A percentile compares a stretch with the other conserved stretches of the same genome.
These are phyloP conservation scores for Oceanodroma leucorhoa DNA, from an alignment of 2,797 vertebrate genomes.

Conservation along the genomic window DNA sequence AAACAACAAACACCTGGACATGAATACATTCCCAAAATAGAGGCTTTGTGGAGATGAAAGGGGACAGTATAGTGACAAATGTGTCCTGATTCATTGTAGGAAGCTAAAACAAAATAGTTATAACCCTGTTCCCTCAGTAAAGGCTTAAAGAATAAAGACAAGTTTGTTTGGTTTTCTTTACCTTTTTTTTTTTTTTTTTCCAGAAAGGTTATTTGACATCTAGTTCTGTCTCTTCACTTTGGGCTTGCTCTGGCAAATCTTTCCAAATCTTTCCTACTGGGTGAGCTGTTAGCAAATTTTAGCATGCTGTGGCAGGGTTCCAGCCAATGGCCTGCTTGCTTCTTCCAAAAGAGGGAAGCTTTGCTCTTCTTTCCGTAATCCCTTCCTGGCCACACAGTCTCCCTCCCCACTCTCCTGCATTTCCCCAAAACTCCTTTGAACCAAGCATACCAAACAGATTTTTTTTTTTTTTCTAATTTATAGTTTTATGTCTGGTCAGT, in stretches of 20 bases:
- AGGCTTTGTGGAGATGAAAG: not conserved
- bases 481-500: not conserved
- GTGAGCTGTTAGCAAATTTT: not conserved
- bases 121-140: not conserved
- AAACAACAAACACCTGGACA: not conserved
- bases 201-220: not conserved
- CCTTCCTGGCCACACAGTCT: not conserved
- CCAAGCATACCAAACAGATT: not conserved
- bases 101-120: not conserved
- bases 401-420: not conserved
- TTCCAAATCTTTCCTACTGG: not conserved
- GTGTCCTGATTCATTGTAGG: not conserved
- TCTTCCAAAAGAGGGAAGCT: not conserved
- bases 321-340: not conserved
- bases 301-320: not conserved
- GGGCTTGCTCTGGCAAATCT: not conserved
- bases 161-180: not conserved
- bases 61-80: not conserved
- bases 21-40: not conserved
- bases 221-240: not conserved
- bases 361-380: not conserved
- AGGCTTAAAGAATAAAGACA: not conserved
- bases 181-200: too few relatives aligned
- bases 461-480: not conserved
- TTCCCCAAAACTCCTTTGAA: not conserved